Evolutionary conservation across 2,797 vertebrate species (phyloP), one percentile per base, ranked within the genome.

Genomic region (Neoniphon sammara): DNA sequence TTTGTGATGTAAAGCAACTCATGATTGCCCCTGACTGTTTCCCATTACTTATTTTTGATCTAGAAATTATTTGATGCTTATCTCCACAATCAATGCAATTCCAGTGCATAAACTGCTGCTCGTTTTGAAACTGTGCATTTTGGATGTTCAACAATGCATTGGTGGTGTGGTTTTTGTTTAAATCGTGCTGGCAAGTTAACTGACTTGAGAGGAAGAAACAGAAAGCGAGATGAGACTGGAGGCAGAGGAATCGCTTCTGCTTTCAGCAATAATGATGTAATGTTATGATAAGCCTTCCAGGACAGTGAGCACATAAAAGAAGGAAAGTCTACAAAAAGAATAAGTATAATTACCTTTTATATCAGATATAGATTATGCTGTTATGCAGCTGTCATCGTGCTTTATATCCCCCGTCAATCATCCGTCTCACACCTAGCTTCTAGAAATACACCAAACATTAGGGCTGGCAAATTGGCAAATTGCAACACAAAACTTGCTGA

Each of bases 321-420:
- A 78, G 66, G 70, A 78, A 87, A 84, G 86, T 74, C 83, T 69
- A 63, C 73, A 55, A 59, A 34, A 66, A 79, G 66, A 86, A 89
- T 46, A 17, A 5, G 15, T 17, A 17, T 4, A 17, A 46, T 39
- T 39, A 12, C 36, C 12, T 39, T 39, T 11, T 39, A 39, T 39
- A 39, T 39, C 9, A 39, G 9, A 17, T 6, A 17, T 46, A 46
- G 2, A 46, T 17, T 17, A 46, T 6, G 3, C 5, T 17, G 11
- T 42, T 11, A 11, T 11, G 9, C 39, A 4, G 42, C 12, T 44
- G 42, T 42, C 39, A 14, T 12, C 39, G 2, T 14, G 12, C 39
- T 15, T 14, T 11, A 42, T 14, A 4, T 42, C 39, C 39, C 12
- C 42, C 5, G 14, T 44, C 42, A 44, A 15, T 4, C 14, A 5